Evolutionary conservation across 2,113 vertebrate genomes (phyloP), one percentile per base, ranked within the genome.

Genomic region (Epinephelus cyanopodus): DNA sequence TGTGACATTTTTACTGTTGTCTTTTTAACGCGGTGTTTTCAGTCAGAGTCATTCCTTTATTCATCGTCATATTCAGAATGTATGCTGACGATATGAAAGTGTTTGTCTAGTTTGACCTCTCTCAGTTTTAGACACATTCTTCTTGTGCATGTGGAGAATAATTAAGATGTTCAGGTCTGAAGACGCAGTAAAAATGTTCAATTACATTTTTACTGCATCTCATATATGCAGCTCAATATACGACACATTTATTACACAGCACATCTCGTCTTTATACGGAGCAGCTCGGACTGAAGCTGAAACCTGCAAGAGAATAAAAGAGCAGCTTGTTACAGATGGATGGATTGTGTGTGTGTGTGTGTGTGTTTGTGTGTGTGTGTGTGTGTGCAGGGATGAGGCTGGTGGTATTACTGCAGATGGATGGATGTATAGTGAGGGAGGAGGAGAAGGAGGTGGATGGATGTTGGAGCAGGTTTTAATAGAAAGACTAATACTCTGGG

Each of bases 401-500:
- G 71, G 8, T 48, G 75, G 57, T 45, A 19, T 74, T 73, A 54
- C 23, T 3, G 78, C 17, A 9, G 61, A 69, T 58, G 57, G 73
- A 83, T 75, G 56, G 52, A 80, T 56, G 57, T 23, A 58, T 58
- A n/a, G 52, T 25, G 63, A 79, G 37, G 60, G 62, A 42, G 67
- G 73, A 67, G 72, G n/a, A 25, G 42, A 9, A 29, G 53, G 80
- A 47, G 74, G 77, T 0, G 76, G 71, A 72, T 19, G 48, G 23
- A 52, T 83, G 80, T 52, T 74, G 25, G 68, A 73, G 67, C 37
- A 29, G 78, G 27, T 81, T 89, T 87, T 87, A 91, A 91, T 89
- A 91, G 88, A 52, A 92, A 91, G 91, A 91, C 86, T 69, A 90
- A 92, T 92, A 84, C 69, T 69, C 25, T 3, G 1, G 37, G 67